Base-by-base conservation (phyloP, 1,140 invertebrate genomes). In the Zaprionus camerounensis region DNA sequence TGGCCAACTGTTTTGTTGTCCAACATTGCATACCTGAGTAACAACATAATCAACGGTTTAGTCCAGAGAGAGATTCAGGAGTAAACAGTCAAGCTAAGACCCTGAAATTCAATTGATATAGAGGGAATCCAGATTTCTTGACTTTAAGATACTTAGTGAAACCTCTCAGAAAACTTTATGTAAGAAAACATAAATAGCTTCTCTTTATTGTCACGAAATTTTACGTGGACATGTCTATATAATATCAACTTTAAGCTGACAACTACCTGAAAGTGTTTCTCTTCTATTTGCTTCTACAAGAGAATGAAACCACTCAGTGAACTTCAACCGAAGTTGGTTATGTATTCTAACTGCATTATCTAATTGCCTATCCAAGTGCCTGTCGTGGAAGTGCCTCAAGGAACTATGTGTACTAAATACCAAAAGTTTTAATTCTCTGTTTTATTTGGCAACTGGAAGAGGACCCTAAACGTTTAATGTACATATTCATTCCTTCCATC, bases 1-100 rank as follows among this genome's bases (percentile, higher is more conserved):
- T 63, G 44, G 31, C 49, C 34, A 65, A 38, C 34, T n/a, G 49
- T 26, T 64, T 64, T 34, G 28, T 31, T 51, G 26, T 13, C 44
- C 41, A 44, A 61, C 58, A 61, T 26, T 61, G 12, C 12, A 62
- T 31, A 31, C 15, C 41, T 26, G 15, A 13, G 13, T 6, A 62
- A 49, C 36, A 58, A 11, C 20, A 51, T 51, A 24, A 51, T 22
- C 20, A 51, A 51, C 1, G 12, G 20, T 51, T 51, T 12, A 4
- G 17, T 6, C 3, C 17, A 12, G 9, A 7, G n/a, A 20, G 46
- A 49, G 3, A 7, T 11, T 34, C 9, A 0, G 3, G 0, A 34
- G 31, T 11, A 34, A 34, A 34, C 31, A 28, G 6, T 28, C 26
- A 28, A 28, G 26, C 26, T 6, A 38, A 6, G 38, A 5, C n/a